Conservation (phyloP, 2,797 vertebrate species). For the Parauchenoglanis punctatus region DNA sequence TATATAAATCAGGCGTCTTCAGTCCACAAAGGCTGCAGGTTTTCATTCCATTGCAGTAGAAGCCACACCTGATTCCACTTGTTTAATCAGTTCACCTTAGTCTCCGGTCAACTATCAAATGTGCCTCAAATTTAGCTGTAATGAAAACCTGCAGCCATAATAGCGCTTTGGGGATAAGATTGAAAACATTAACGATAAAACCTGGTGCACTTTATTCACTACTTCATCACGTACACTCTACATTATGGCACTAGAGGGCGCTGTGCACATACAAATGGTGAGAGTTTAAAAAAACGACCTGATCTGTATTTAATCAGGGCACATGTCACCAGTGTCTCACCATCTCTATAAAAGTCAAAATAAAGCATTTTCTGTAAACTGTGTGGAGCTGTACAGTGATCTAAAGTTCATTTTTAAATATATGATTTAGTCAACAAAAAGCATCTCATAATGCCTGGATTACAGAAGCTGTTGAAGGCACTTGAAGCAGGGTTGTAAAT, state of each 20-base stretch:
- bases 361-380: no score
- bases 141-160: neutral
- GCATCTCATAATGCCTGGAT: neutral
- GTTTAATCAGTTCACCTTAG: neutral
- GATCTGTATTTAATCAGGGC: neutral
- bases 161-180: neutral
- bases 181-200: neutral
- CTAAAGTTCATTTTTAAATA: neutral
- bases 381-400: neutral
- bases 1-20: neutral
- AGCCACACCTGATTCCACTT: neutral
- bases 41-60: neutral
- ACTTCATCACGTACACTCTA: neutral
- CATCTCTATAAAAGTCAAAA: no score
- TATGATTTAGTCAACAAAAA: neutral
- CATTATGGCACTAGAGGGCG: conserved; percentile 7
- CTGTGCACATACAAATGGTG: conserved; percentile 3
- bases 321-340: neutral
- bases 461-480: neutral
- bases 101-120: neutral
- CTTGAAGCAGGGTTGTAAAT: neutral
- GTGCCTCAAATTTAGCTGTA: neutral
- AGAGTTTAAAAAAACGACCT: neutral
- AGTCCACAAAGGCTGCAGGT: neutral
- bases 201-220: neutral